Evolutionary conservation across 1,140 invertebrate genomes (phyloP).

Genomic region (Samia ricini): DNA sequence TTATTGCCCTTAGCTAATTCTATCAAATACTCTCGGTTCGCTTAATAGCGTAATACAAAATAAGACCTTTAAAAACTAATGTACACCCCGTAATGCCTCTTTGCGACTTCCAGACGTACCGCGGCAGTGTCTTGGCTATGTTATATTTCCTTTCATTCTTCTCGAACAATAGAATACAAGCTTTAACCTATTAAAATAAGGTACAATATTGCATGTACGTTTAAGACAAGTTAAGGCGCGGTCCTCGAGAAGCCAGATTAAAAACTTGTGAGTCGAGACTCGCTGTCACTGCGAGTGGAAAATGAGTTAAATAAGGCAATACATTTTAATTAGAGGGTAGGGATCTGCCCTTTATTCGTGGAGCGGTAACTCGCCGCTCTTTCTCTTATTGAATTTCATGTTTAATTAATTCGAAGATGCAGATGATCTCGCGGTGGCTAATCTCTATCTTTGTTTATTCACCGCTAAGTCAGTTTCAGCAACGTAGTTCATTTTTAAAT

Average conservation of each 20-base stretch:
- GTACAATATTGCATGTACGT: constrained; percentile 18
- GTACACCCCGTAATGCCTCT: constrained; percentile 74
- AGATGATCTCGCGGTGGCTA: constrained; percentile 49
- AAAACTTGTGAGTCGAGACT: constrained; percentile 72
- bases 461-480: constrained; percentile 25
- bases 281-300: constrained; percentile 75
- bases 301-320: constrained; percentile 78
- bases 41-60: constrained; percentile 71
- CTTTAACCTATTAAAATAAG: constrained; percentile 7
- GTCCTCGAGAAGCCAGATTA: constrained; percentile 64
- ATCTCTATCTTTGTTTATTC: constrained; percentile 44
- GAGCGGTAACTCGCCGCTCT: constrained; percentile 65
- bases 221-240: constrained; percentile 45
- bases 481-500: constrained; percentile 27
- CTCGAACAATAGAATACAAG: constrained; percentile 21
- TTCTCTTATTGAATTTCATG: constrained; percentile 77
- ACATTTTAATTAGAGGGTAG: constrained; percentile 76
- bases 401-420: constrained; percentile 69
- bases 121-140: constrained; percentile 44
- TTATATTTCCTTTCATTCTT: constrained; percentile 41
- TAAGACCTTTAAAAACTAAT: constrained; percentile 77
- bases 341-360: constrained; percentile 71
- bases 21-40: constrained; percentile 60
- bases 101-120: constrained; percentile 64
- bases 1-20: constrained; percentile 68